Evolutionary conservation across 2,113 vertebrate genomes (phyloP).

Genomic region (Leucopsar rothschildi): DNA sequence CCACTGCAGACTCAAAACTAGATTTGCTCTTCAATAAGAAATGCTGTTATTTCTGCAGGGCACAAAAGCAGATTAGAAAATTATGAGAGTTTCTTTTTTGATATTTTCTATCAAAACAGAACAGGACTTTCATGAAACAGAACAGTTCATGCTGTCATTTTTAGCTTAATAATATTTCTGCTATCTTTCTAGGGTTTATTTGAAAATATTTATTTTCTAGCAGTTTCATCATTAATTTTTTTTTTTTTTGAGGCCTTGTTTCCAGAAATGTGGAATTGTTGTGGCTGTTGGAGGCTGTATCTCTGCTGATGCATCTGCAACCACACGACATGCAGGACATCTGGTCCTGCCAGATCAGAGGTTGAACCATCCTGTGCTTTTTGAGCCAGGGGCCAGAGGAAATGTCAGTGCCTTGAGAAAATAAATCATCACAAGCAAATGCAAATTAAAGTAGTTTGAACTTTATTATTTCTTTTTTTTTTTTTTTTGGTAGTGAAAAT

Average conservation of each 20-base stretch:
- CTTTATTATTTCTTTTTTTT: neutral
- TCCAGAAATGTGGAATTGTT: neutral
- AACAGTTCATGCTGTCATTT: neutral
- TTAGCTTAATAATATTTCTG: neutral
- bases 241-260: neutral
- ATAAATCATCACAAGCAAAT: neutral
- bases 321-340: rapidly evolving
- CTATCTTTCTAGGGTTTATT: neutral
- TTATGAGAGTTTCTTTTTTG: neutral
- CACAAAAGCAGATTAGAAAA: neutral
- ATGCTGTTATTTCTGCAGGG: neutral
- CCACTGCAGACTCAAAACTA: neutral
- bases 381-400: neutral
- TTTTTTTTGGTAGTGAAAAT: neutral
- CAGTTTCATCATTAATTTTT: neutral
- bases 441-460: neutral
- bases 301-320: neutral
- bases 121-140: neutral
- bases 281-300: neutral
- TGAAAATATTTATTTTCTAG: neutral
- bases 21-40: neutral
- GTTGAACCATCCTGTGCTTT: neutral
- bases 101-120: neutral
- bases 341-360: neutral
- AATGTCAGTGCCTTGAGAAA: neutral